phyloP scores from a whole-genome alignment of 2,888 invertebrate genomes.

The Elmis aenea region DNA sequence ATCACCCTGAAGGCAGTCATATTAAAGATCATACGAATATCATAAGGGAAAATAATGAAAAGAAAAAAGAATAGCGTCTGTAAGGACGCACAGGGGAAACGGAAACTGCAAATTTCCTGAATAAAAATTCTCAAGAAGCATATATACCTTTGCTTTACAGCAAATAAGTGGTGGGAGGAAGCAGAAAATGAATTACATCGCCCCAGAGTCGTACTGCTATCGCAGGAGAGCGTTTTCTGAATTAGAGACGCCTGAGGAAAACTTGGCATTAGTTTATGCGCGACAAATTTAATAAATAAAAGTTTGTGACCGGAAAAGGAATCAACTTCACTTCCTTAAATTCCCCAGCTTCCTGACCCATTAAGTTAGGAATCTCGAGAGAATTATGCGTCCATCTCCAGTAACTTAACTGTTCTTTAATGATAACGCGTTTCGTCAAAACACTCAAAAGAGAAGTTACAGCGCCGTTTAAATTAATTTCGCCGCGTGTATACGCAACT shows the following conservation, averaged over 20 bases:
- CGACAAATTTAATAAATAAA: constrained; percentile 31
- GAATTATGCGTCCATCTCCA: constrained; percentile 17
- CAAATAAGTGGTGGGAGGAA: constrained; percentile 12
- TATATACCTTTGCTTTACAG: constrained; percentile 5
- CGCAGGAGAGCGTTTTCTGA: constrained; percentile 13
- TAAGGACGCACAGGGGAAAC: constrained; percentile 29
- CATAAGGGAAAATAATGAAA: no score
- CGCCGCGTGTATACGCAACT: constrained; percentile 24
- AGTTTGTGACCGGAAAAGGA: constrained; percentile 30
- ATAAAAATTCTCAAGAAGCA: constrained; percentile 23
- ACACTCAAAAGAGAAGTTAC: constrained; percentile 24
- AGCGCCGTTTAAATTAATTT: constrained; percentile 26
- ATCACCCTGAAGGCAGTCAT: no score
- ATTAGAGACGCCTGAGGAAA: constrained; percentile 18
- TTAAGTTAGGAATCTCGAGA: constrained; percentile 20
- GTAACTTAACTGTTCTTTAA: constrained; percentile 27
- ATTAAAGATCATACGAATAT: no score
- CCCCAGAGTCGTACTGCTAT: constrained; percentile 12
- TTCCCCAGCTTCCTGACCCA: constrained; percentile 13
- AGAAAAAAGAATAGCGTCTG: constrained; percentile 16
- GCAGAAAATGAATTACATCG: constrained; percentile 16
- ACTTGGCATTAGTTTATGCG: constrained; percentile 22
- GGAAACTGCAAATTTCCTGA: constrained; percentile 40
- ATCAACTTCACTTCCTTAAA: constrained; percentile 24
- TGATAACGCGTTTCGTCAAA: constrained; percentile 29